Base-by-base conservation (phyloP, 2,888 invertebrate species). In the Plutella xylostella region DNA sequence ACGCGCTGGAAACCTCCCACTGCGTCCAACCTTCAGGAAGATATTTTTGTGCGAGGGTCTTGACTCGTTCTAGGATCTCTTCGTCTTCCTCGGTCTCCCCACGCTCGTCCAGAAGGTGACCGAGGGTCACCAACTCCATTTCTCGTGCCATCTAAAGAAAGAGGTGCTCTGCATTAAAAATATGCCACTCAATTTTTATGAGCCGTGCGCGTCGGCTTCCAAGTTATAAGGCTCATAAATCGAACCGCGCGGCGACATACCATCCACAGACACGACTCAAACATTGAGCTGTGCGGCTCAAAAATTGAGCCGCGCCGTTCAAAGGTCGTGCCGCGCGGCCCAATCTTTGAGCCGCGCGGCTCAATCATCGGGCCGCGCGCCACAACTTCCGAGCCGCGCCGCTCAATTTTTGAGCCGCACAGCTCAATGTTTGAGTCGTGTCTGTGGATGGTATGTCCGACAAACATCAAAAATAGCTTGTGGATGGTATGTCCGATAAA, bases 11-110 rank as follows among this genome's bases (percentile, higher is more conserved):
- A 11, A 45, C 42, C 18, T 42, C 28, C 42, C 37, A 42, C 20
- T 9, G 11, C 9, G 45, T 45, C 40, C 45, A 40, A 15, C 45
- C 45, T 6, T 40, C 40, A 4, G 45, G 34, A 3, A 45, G 40
- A 21, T 33, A 15, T 33, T 45, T 34, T 25, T 45, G 45, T 9
- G 45, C 40, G 22, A 45, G 12, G 15, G 41, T 7, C 34, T 45
- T 45, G 9, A 45, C 11, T 14, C 45, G 20, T 17, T 45, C 42
- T 7, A 42, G 21, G 21, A 43, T 43, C 33, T 21, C 35, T 34
- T 43, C 22, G 25, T 34, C 43, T 14, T 34, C 17, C 12, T 42
- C 42, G 1, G 42, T 19, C 15, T 42, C 19, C 33, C 18, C 42
- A 3, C 15, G 31, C 21, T 42, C 42, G 1, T 42, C 42, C 21